Evolutionary conservation across 2,797 vertebrate genomes (phyloP), one percentile per base, ranked within the genome.

Genomic region (Sebastes jordani): DNA sequence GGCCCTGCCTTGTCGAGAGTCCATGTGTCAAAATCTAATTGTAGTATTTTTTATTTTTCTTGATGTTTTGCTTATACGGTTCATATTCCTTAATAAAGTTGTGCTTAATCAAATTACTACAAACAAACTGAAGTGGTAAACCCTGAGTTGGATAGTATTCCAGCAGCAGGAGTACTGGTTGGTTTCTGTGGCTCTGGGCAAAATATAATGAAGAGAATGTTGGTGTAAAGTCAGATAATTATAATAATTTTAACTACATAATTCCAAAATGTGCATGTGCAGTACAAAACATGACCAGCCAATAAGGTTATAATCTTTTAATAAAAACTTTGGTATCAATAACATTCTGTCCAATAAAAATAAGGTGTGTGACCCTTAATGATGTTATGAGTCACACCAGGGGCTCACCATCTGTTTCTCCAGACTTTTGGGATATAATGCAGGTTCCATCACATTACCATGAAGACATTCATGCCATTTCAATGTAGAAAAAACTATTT

Each of bases 251-350:
- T 30, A 30, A 29, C n/a, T 2, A 36, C 7, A 56, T 65, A 63
- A 55, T 63, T 67, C 59, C 36, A 76, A 73, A 79, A 69, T 73
- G 71, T 76, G 59, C 16, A 9, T 20, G 13, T 65, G 2, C 2
- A 25, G 6, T 14, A 68, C 5, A 86, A 75, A 81, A 49, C 42
- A 90, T 20, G 58, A 82, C 30, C 61, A 81, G 49, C 18, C 60
- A 62, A 61, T 49, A 74, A 56, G 81, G 83, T 91, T 90, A 90
- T 91, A 91, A 86, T 91, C 80, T 91, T 95, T 95, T 96, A 95
- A 95, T 95, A 95, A 93, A 94, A 95, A 95, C 91, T 94, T 95
- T 95, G 92, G 94, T 92, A 94, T 96, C 86, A 93, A 91, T 90
- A 91, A 92, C 89, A 91, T 93, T 93, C 84, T 87, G 88, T 93